These are phyloP conservation scores for Diabrotica undecimpunctata DNA, from an alignment of 1,140 invertebrate species.

Conservation along the genomic window DNA sequence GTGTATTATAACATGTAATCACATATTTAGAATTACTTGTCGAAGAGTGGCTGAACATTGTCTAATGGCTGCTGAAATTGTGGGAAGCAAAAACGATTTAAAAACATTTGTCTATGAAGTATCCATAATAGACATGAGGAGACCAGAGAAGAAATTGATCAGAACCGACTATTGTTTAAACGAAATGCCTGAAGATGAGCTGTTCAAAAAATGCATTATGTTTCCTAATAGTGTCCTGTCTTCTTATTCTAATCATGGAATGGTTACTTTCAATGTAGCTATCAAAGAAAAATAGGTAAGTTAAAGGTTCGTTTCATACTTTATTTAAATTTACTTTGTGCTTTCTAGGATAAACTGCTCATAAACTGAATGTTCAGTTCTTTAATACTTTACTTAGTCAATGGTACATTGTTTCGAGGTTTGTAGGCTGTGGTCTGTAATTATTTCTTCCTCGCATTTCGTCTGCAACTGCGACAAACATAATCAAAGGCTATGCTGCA, in stretches of 20 bases:
- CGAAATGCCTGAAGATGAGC: slow-evolving; percentile 32
- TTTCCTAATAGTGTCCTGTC: slow-evolving; percentile 35
- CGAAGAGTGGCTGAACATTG: slow-evolving; percentile 33
- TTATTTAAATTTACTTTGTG: too few relatives aligned
- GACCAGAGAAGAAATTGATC: slow-evolving; percentile 34
- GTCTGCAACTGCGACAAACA: too few relatives aligned
- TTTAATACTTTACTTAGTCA: too few relatives aligned
- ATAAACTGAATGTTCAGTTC: too few relatives aligned
- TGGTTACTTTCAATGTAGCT: slow-evolving; percentile 33
- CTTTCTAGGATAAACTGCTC: too few relatives aligned
- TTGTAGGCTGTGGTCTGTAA: too few relatives aligned
- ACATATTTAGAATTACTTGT: slow-evolving; percentile 33
- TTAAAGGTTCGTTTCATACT: neutral
- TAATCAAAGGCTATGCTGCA: too few relatives aligned
- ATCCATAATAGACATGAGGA: slow-evolving; percentile 32
- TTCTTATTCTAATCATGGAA: slow-evolving; percentile 34
- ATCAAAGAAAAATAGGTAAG: slow-evolving; percentile 22
- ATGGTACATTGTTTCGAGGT: too few relatives aligned
- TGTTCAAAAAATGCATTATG: slow-evolving; percentile 37
- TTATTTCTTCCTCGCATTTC: too few relatives aligned
- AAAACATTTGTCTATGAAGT: slow-evolving; percentile 36
- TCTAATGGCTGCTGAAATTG: slow-evolving; percentile 37
- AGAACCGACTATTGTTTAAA: slow-evolving; percentile 36
- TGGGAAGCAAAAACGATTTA: slow-evolving; percentile 29
- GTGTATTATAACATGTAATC: slow-evolving; percentile 28